phyloP scores from a whole-genome alignment of 2,113 vertebrate genomes.

The Albula glossodonta region DNA sequence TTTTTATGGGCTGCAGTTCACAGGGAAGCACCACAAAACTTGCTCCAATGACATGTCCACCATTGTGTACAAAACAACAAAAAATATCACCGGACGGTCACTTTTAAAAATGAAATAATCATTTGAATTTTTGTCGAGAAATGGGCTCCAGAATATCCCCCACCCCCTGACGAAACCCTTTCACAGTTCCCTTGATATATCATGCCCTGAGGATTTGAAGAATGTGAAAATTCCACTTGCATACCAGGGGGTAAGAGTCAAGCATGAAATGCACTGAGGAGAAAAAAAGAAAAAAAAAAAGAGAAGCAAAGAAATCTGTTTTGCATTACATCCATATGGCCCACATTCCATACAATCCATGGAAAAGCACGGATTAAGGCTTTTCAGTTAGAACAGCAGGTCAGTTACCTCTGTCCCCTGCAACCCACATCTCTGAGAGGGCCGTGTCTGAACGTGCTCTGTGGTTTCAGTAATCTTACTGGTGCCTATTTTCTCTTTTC shows the following conservation, averaged over 20 bases:
- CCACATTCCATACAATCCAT: slow-evolving; percentile 43
- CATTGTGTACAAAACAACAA: not conserved
- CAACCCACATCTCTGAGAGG: not conserved
- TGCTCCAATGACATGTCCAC: not conserved
- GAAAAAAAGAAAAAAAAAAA: slow-evolving; percentile 14
- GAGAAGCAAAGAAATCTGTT: slow-evolving; percentile 49
- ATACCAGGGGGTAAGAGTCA: slow-evolving; percentile 60
- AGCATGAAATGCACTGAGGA: slow-evolving; percentile 41
- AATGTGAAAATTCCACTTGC: slow-evolving; percentile 65
- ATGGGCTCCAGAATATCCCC: not conserved
- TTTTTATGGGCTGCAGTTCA: no score
- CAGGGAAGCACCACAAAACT: not conserved
- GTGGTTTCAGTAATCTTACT: not conserved
- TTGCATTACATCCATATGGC: slow-evolving; percentile 63
- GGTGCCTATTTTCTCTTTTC: not conserved
- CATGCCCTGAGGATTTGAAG: slow-evolving; percentile 53
- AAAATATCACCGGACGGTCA: not conserved
- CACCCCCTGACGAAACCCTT: not conserved
- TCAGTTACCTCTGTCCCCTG: not conserved
- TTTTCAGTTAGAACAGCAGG: slow-evolving; percentile 31
- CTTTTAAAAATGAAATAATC: not conserved
- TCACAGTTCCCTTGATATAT: slow-evolving; percentile 7
- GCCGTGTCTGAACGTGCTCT: not conserved
- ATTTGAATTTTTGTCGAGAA: not conserved
- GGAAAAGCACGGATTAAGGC: not conserved